A percentile compares a stretch with the other conserved stretches of the same genome.
Conservation (phyloP, 2,113 vertebrate genomes). For the Myotis lucifugus region DNA sequence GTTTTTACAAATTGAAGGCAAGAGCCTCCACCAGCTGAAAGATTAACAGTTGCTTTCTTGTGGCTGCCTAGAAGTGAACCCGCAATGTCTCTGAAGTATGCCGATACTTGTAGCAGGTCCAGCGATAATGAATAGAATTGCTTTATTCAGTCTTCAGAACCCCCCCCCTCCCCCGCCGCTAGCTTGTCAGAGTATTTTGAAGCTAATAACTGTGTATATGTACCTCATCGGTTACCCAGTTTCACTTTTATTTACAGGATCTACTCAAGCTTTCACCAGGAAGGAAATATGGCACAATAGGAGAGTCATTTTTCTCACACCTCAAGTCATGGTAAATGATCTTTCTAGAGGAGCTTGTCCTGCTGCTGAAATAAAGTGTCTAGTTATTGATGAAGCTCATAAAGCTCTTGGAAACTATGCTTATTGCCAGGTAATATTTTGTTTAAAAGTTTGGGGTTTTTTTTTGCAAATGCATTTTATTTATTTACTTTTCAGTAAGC, state of each 20-base stretch:
- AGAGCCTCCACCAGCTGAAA: background rate
- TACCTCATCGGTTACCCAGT: background rate
- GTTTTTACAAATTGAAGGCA: background rate
- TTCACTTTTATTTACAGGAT: slow-evolving; percentile 84
- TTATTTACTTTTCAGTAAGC: background rate
- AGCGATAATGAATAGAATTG: background rate
- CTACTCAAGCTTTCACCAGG: slow-evolving; percentile 89
- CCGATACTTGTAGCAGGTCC: background rate
- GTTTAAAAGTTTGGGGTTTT: background rate
- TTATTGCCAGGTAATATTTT: slow-evolving; percentile 93
- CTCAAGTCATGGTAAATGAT: slow-evolving; percentile 98
- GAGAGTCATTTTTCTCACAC: slow-evolving; percentile 95
- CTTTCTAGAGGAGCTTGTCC: slow-evolving; percentile 93
- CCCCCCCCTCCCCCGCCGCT: background rate
- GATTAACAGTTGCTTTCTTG: background rate
- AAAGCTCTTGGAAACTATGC: slow-evolving; percentile 97
- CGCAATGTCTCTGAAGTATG: background rate
- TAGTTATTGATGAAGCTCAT: slow-evolving; percentile 98
- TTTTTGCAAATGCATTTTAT: background rate
- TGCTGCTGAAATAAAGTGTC: slow-evolving; percentile 90
- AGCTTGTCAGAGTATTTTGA: slow-evolving; percentile 22
- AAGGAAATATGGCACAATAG: slow-evolving; percentile 89
- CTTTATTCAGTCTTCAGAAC: background rate
- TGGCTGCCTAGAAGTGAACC: background rate
- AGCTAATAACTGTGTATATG: background rate